Evolutionary conservation across 2,888 invertebrate species (phyloP).

Genomic region (Eubasilissa splendida): DNA sequence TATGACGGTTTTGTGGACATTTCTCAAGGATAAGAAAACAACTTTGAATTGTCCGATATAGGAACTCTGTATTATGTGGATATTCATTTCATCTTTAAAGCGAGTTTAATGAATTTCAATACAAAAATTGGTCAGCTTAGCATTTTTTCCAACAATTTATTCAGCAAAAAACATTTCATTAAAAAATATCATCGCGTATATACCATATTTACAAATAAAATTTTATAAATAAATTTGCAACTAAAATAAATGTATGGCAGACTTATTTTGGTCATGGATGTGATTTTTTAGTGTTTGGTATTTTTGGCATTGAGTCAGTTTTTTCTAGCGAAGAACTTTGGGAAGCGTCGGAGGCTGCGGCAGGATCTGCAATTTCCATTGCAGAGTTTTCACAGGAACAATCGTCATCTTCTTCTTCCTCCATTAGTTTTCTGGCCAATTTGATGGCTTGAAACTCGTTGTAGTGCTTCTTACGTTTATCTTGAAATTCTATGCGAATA

Average conservation of each 20-base stretch:
- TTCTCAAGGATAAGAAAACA: too few relatives aligned
- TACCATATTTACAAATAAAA: constrained; percentile 50
- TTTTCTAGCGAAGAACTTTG: constrained; percentile 26
- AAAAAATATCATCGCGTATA: constrained; percentile 35
- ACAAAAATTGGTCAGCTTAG: background rate
- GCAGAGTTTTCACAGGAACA: constrained; percentile 60
- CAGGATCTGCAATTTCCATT: constrained; percentile 37
- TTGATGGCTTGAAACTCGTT: constrained; percentile 97
- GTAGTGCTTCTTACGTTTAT: constrained; percentile 96
- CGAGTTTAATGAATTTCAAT: too few relatives aligned
- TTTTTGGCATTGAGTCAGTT: constrained; percentile 37
- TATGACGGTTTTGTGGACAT: too few relatives aligned
- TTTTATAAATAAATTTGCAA: constrained; percentile 45
- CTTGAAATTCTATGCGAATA: constrained; percentile 87
- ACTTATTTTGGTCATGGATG: constrained; percentile 43
- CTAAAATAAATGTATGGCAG: constrained; percentile 43
- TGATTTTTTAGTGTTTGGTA: constrained; percentile 40
- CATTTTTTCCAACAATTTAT: constrained; percentile 37
- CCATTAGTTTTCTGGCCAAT: constrained; percentile 90
- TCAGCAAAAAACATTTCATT: constrained; percentile 23
- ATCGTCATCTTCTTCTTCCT: constrained; percentile 88
- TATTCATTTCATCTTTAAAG: too few relatives aligned
- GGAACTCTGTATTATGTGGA: too few relatives aligned
- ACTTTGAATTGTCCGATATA: too few relatives aligned
- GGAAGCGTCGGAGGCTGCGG: constrained; percentile 21